Percentiles rank a stretch among this genome's conserved stretches.
Evolutionary conservation across 1,140 invertebrate genomes (phyloP).

Genomic region (Ceratina japonica): DNA sequence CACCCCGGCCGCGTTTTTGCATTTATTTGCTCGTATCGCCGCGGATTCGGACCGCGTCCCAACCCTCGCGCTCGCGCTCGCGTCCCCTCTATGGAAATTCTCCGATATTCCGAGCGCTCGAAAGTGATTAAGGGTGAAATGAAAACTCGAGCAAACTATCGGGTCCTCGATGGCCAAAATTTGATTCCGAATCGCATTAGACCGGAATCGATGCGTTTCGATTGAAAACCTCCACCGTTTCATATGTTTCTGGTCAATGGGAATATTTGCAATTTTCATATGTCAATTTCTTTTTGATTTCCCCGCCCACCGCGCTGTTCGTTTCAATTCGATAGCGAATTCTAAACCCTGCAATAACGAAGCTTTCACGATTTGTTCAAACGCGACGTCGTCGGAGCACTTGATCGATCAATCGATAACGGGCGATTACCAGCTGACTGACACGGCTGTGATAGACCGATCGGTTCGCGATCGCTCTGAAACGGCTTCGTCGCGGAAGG

Average conservation of each 20-base stretch:
- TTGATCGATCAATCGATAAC: too few relatives aligned
- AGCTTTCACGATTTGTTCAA: too few relatives aligned
- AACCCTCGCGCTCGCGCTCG: neutral
- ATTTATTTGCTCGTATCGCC: constrained; percentile 57
- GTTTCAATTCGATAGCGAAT: constrained; percentile 10
- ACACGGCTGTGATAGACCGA: neutral
- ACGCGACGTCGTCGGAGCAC: too few relatives aligned
- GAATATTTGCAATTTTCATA: constrained; percentile 26
- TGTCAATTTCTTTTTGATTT: constrained; percentile 30
- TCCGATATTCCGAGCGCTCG: constrained; percentile 26
- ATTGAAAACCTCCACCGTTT: constrained; percentile 2
- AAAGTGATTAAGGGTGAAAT: constrained; percentile 40
- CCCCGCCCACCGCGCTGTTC: neutral
- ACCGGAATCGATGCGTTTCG: constrained; percentile 9
- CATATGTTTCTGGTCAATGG: neutral
- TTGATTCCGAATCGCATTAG: constrained; percentile 27
- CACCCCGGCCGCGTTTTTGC: constrained; percentile 42
- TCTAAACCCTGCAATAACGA: too few relatives aligned
- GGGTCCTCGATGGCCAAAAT: constrained; percentile 10
- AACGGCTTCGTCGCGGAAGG: too few relatives aligned
- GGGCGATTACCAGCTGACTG: neutral
- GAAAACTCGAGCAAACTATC: constrained; percentile 38
- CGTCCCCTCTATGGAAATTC: neutral
- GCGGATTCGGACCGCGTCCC: constrained; percentile 31
- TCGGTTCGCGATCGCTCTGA: neutral